phyloP scores from a whole-genome alignment of 1,140 invertebrate genomes.

The Gyrodactylus bullatarudis region DNA sequence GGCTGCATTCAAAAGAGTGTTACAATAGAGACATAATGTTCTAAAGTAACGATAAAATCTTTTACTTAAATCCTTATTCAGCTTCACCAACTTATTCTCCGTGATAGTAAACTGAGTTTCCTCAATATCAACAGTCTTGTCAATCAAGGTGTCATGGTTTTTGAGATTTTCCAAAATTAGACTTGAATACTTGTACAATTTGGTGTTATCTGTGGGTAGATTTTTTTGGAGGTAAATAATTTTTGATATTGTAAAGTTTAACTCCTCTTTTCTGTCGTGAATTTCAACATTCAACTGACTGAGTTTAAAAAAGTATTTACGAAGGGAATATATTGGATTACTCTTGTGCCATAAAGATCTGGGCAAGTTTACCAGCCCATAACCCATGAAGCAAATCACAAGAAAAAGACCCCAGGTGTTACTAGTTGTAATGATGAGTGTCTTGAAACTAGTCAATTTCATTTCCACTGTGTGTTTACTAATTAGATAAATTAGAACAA shows the following conservation, averaged over 20 bases:
- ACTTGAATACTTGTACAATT: background rate
- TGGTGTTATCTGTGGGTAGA: background rate
- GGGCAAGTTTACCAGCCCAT: slow-evolving; percentile 77
- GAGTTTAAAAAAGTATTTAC: slow-evolving; percentile 67
- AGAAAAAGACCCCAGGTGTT: slow-evolving; percentile 97
- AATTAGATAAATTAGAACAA: slow-evolving; percentile 71
- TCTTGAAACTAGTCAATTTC: slow-evolving; percentile 48
- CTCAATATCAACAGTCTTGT: background rate
- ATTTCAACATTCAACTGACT: slow-evolving; percentile 86
- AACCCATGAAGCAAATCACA: slow-evolving; percentile 61
- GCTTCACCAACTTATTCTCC: background rate
- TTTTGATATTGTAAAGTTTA: slow-evolving; percentile 38
- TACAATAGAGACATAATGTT: background rate
- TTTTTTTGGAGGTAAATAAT: background rate
- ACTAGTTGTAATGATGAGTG: slow-evolving; percentile 81
- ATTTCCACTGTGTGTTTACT: slow-evolving; percentile 36
- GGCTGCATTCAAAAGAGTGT: background rate
- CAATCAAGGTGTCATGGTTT: background rate
- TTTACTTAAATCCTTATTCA: background rate
- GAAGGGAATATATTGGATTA: slow-evolving; percentile 29
- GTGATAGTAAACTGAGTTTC: background rate
- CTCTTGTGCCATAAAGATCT: slow-evolving; percentile 47
- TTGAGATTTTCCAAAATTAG: background rate
- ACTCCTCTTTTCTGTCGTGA: slow-evolving; percentile 67
- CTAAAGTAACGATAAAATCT: background rate